Conservation (phyloP, 2,888 invertebrate genomes). For the Melinaea menophilus region DNA sequence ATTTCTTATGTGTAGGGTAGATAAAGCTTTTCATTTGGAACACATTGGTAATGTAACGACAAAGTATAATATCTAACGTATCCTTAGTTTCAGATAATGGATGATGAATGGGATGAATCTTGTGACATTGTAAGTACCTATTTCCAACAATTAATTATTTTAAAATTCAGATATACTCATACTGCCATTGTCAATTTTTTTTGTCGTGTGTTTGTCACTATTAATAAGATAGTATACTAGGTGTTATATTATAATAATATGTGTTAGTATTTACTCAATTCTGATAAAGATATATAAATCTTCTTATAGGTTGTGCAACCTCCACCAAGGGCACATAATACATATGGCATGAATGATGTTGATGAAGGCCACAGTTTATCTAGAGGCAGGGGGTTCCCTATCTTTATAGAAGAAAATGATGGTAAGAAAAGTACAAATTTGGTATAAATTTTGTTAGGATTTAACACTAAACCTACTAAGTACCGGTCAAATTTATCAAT, state of each 20-base stretch:
- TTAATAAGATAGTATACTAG: neutral
- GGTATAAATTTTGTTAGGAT: no score
- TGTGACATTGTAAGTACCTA: constrained; percentile 51
- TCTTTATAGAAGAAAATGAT: constrained; percentile 53
- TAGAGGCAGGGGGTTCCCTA: constrained; percentile 71
- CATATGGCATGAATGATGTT: constrained; percentile 46
- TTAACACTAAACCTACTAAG: no score
- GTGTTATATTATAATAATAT: neutral
- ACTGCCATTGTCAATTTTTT: neutral
- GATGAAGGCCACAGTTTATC: constrained; percentile 75
- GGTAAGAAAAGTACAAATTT: constrained; percentile 36
- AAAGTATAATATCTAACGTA: neutral
- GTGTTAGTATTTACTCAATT: neutral
- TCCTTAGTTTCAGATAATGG: constrained; percentile 60
- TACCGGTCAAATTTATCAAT: no score
- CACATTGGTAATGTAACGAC: no score
- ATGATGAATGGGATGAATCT: constrained; percentile 78
- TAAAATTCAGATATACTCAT: constrained; percentile 9
- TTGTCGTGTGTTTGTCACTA: neutral
- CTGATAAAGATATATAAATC: constrained; percentile 7
- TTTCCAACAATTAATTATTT: neutral
- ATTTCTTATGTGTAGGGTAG: constrained; percentile 4
- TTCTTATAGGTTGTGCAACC: constrained; percentile 45
- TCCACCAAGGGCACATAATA: constrained; percentile 32
- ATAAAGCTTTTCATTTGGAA: neutral